phyloP scores from a whole-genome alignment of 2,888 invertebrate genomes.

The Cartodere bifasciata region DNA sequence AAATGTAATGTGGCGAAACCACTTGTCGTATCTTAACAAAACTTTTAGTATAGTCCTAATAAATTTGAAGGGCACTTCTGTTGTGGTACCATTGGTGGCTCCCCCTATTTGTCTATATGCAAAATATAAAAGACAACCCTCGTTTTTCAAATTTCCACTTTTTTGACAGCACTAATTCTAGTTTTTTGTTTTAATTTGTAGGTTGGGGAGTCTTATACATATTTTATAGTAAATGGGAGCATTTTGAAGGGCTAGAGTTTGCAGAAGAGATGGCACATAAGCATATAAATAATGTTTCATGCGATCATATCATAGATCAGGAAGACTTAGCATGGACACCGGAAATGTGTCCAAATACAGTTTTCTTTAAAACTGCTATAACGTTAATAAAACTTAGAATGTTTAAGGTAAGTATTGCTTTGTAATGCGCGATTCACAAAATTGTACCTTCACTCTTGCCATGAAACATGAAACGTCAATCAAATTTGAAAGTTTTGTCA shows the following conservation, averaged over 20 bases:
- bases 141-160: no score
- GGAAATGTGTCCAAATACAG: constrained; percentile 20
- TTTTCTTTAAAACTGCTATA: constrained; percentile 25
- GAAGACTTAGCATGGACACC: constrained; percentile 29
- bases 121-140: no score
- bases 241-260: constrained; percentile 27
- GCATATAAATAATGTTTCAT: constrained; percentile 16
- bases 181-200: constrained; percentile 4
- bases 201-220: constrained; percentile 29
- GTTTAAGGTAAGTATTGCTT: constrained; percentile 16
- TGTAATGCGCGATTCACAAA: constrained; percentile 11
- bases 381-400: constrained; percentile 28
- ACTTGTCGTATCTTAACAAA: no score
- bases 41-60: no score
- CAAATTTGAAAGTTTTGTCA: no score
- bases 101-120: no score
- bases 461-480: no score
- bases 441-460: no score
- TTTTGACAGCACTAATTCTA: no score
- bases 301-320: constrained; percentile 12
- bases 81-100: no score
- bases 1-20: no score
- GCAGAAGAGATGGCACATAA: constrained; percentile 26
- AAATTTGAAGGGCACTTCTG: no score
- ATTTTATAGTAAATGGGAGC: constrained; percentile 25